These are phyloP conservation scores for Xiphorhynchus elegans DNA, from an alignment of 2,113 vertebrate genomes.

Conservation along the genomic window DNA sequence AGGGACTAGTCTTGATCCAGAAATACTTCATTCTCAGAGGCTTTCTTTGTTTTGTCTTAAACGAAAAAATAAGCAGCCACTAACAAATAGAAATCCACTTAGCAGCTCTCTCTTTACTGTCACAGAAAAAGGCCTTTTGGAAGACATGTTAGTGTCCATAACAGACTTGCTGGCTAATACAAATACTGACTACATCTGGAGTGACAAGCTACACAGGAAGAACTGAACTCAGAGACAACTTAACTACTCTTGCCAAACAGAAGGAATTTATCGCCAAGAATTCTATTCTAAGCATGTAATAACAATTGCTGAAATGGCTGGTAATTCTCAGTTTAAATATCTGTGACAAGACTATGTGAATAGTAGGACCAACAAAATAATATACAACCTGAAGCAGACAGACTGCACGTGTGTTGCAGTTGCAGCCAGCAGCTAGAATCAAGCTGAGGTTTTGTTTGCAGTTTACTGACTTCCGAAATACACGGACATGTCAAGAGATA, in stretches of 20 bases:
- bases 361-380: neutral
- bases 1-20: neutral
- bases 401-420: neutral
- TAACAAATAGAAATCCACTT: neutral
- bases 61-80: neutral
- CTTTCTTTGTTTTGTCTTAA: neutral
- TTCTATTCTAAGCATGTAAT: neutral
- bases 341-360: neutral
- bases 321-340: neutral
- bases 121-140: neutral
- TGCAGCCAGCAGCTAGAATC: neutral
- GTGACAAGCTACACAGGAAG: neutral
- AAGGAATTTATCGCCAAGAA: neutral
- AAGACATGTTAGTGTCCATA: neutral
- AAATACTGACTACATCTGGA: neutral
- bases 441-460: neutral
- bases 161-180: neutral
- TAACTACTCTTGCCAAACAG: neutral
- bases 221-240: neutral
- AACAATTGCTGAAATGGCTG: neutral
- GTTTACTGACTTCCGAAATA: neutral
- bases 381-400: neutral
- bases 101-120: neutral
- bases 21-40: neutral
- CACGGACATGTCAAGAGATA: neutral